A percentile compares a stretch with the other conserved stretches of the same genome.
phyloP scores from a whole-genome alignment of 2,113 vertebrate species.

The Trichomycterus rosablanca region DNA sequence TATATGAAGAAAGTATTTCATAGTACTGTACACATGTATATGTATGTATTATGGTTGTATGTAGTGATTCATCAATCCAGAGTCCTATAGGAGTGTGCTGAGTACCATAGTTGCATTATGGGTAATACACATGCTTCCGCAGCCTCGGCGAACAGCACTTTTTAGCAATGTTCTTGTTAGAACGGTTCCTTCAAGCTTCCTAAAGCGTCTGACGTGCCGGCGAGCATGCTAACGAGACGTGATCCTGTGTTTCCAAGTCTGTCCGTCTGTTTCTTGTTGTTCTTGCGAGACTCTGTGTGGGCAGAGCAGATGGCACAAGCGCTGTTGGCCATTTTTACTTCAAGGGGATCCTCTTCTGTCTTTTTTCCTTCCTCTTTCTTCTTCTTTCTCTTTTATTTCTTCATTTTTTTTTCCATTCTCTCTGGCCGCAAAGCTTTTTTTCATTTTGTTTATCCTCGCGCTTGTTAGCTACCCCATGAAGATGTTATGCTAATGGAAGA shows the following conservation, averaged over 20 bases:
- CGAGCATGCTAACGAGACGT: too few relatives aligned
- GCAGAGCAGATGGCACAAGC: constrained; percentile 40
- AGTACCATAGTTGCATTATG: too few relatives aligned
- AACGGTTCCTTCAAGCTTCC: too few relatives aligned
- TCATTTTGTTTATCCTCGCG: constrained; percentile 32
- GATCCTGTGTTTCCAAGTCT: background rate
- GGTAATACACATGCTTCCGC: too few relatives aligned
- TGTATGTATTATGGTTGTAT: too few relatives aligned
- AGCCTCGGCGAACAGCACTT: too few relatives aligned
- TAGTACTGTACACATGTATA: too few relatives aligned
- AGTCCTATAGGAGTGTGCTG: too few relatives aligned
- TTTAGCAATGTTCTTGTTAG: too few relatives aligned
- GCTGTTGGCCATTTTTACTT: constrained; percentile 42
- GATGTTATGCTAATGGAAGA: constrained; percentile 45
- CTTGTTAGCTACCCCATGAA: constrained; percentile 37
- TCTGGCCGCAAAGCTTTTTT: constrained; percentile 18
- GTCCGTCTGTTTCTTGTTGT: constrained; percentile 40
- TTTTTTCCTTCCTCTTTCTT: constrained; percentile 14
- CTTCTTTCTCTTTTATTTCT: constrained; percentile 14
- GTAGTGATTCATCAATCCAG: too few relatives aligned
- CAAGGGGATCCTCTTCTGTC: constrained; percentile 34
- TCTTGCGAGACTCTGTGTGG: constrained; percentile 26
- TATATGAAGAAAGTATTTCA: too few relatives aligned
- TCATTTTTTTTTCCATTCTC: constrained; percentile 1
- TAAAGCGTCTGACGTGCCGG: too few relatives aligned